Evolutionary conservation across 2,888 invertebrate genomes (phyloP).

Genomic region (Drosophila incognita): DNA sequence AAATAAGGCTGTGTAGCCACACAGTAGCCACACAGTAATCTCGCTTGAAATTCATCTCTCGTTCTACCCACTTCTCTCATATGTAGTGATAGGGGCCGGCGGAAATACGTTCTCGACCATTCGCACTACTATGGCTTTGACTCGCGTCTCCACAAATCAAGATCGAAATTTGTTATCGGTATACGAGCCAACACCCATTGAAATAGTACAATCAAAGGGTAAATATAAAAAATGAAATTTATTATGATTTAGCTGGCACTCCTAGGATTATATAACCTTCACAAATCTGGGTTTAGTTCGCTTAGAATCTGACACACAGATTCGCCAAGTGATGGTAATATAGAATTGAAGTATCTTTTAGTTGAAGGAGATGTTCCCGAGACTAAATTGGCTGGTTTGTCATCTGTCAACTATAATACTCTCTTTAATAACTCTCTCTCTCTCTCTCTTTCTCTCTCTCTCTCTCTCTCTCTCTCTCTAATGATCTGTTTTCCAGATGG

Average conservation of each 20-base stretch:
- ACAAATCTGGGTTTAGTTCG: neutral
- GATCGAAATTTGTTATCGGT: constrained; percentile 87
- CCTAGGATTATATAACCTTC: neutral
- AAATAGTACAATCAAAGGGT: constrained; percentile 87
- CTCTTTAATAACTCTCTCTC: too few species aligned
- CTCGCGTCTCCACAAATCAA: constrained; percentile 87
- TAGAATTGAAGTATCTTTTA: neutral
- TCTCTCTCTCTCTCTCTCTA: neutral
- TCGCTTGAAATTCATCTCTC: neutral
- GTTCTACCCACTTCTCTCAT: neutral
- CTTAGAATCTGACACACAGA: neutral
- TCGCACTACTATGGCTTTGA: constrained; percentile 87
- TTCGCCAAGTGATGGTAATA: neutral
- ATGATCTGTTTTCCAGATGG: constrained; percentile 86
- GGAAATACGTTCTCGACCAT: constrained; percentile 90
- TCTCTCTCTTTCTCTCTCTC: neutral
- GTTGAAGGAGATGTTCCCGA: neutral
- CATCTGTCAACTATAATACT: too few species aligned
- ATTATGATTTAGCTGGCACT: neutral
- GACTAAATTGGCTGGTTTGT: too few species aligned
- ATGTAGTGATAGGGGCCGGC: constrained; percentile 88
- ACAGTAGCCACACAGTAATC: neutral
- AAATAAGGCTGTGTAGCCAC: neutral
- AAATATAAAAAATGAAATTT: neutral
- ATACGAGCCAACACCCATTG: constrained; percentile 88